Percentiles rank a stretch among this genome's conserved stretches.
Evolutionary conservation across 92 coral and sea anemone species (phyloP).

Genomic region (Siderastrea siderea): DNA sequence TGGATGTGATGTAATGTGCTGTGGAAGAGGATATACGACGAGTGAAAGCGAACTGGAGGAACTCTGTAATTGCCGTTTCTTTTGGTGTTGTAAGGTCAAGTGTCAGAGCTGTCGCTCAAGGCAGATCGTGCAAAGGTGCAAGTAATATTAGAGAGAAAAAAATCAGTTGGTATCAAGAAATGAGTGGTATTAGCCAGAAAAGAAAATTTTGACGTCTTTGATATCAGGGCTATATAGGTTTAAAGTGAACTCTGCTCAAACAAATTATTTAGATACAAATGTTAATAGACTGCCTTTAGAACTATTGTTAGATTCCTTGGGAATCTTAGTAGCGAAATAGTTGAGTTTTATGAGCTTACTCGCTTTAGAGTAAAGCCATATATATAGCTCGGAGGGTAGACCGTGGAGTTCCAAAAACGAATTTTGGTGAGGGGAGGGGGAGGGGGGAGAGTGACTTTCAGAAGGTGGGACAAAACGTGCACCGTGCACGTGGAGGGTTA

Average conservation of each 20-base stretch:
- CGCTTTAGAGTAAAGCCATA: no score
- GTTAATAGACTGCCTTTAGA: background rate
- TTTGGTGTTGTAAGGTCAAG: slow-evolving; percentile 96
- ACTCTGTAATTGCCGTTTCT: slow-evolving; percentile 88
- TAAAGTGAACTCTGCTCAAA: background rate
- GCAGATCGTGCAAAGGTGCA: slow-evolving; percentile 81
- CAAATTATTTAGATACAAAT: background rate
- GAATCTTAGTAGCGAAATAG: no score
- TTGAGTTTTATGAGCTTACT: no score
- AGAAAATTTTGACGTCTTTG: background rate
- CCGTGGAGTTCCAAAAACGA: no score
- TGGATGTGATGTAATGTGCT: slow-evolving; percentile 95
- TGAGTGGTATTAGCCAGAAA: background rate
- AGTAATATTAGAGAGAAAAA: no score
- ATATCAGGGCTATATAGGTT: background rate
- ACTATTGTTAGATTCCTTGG: background rate
- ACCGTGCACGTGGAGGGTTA: no score
- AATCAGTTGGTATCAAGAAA: background rate
- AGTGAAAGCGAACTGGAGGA: slow-evolving; percentile 77
- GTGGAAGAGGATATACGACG: slow-evolving; percentile 88
- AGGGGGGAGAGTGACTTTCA: no score
- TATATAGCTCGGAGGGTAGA: no score
- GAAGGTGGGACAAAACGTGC: no score
- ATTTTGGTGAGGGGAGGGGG: no score
- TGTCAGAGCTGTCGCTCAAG: slow-evolving; percentile 84